A percentile compares a stretch with the other conserved stretches of the same genome.
Conservation (phyloP, 1,140 invertebrate species). For the honey bee (Apis mellifera) region Amel_HAv3.1 CM009942.2:10830001-10830500, state of each 20-base stretch:
- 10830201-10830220: slow-evolving; percentile 33
- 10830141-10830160: slow-evolving; percentile 17
- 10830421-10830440: too few relatives aligned
- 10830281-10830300: not conserved
- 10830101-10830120: not conserved
- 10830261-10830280: not conserved
- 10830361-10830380: not conserved
- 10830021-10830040: slow-evolving; percentile 31
- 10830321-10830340: not conserved
- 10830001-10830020: slow-evolving; percentile 75
- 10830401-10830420: not conserved
- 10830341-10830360: not conserved
- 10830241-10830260: not conserved
- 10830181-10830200: slow-evolving; percentile 30
- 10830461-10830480: too few relatives aligned
- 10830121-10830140: not conserved
- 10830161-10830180: slow-evolving; percentile 32
- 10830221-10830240: slow-evolving; percentile 11
- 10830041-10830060: slow-evolving; percentile 25
- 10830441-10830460: too few relatives aligned
- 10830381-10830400: not conserved
- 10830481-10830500: too few relatives aligned
- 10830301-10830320: not conserved
- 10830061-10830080: slow-evolving; percentile 43
- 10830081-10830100: slow-evolving; percentile 34